Evolutionary conservation across 2,113 vertebrate genomes (phyloP).

Genomic region (Alectura lathami): DNA sequence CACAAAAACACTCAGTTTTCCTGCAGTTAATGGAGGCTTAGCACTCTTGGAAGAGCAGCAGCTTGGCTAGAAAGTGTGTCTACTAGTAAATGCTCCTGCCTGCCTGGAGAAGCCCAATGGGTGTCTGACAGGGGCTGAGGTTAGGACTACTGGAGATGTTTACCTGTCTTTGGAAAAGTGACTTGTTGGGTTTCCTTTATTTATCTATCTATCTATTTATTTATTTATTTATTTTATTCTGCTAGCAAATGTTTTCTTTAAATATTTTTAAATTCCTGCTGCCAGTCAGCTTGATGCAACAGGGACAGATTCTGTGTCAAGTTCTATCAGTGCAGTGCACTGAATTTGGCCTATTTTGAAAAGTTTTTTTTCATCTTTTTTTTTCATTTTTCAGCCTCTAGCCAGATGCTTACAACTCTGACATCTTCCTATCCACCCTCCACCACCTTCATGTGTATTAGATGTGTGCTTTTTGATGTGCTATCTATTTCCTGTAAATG

Average conservation of each 20-base stretch:
- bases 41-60: background rate
- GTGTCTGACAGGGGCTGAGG: background rate
- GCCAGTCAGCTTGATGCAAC: background rate
- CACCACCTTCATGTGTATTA: background rate
- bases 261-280: background rate
- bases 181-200: background rate
- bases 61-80: background rate
- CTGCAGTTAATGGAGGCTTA: background rate
- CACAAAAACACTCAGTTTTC: background rate
- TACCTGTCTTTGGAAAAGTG: background rate
- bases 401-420: slow-evolving; percentile 1
- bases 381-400: slow-evolving; percentile 29
- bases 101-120: fast-evolving
- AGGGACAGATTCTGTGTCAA: background rate
- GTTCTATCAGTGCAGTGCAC: background rate
- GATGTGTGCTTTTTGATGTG: slow-evolving; percentile 37
- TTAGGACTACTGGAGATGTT: background rate
- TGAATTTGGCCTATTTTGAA: slow-evolving; percentile 4
- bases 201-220: background rate
- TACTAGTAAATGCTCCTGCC: background rate
- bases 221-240: background rate
- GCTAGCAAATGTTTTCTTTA: background rate
- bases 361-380: slow-evolving; percentile 21
- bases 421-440: background rate
- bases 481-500: slow-evolving; percentile 35